Conservation (phyloP, 2,797 vertebrate genomes). For the Calcarius lapponicus region DNA sequence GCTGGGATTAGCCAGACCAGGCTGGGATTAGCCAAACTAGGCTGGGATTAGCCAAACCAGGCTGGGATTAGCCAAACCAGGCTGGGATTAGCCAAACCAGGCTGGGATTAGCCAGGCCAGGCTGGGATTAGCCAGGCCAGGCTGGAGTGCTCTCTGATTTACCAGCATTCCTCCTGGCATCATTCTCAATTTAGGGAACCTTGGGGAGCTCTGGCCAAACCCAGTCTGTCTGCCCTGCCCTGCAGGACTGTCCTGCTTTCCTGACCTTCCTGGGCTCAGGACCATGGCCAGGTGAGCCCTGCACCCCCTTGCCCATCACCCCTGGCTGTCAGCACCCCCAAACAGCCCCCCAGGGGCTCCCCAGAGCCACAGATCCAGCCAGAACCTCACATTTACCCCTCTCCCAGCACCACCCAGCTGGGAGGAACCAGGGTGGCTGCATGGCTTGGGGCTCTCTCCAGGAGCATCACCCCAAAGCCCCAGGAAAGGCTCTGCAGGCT, state of each 20-base stretch:
- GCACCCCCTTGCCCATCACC: accelerated
- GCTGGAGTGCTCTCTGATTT: neutral
- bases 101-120: neutral
- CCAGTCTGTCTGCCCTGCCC: neutral
- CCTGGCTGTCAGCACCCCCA: neutral
- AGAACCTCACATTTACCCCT: accelerated
- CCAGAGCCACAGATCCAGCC: accelerated
- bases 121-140: too few relatives aligned
- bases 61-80: too few relatives aligned
- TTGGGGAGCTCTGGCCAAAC: neutral
- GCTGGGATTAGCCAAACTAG: too few relatives aligned
- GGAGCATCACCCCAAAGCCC: neutral
- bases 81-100: too few relatives aligned
- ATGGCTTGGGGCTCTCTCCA: neutral
- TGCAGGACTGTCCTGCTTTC: neutral
- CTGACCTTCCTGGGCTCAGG: accelerated
- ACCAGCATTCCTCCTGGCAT: neutral
- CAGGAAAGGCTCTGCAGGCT: neutral
- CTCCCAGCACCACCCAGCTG: neutral
- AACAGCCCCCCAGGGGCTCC: neutral
- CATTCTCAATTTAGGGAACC: accelerated
- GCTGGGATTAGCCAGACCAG: too few relatives aligned
- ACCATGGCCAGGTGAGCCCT: neutral
- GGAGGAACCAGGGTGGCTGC: neutral
- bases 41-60: neutral